These are phyloP conservation scores for Rotaria socialis DNA, from an alignment of 2,888 invertebrate genomes.

Conservation along the genomic window DNA sequence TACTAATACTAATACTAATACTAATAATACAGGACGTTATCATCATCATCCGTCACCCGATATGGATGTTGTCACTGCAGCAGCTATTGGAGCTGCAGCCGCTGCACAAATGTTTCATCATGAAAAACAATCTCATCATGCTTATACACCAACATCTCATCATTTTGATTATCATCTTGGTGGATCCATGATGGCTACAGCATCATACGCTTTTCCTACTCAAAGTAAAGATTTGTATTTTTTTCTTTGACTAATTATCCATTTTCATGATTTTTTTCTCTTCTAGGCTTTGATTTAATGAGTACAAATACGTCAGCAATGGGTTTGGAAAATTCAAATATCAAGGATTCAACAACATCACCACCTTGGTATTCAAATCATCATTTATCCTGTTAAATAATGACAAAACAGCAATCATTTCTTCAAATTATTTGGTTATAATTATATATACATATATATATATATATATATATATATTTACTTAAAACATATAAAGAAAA, in stretches of 20 bases:
- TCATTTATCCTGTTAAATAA: not conserved
- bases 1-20: not conserved
- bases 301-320: not conserved
- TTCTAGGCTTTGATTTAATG: constrained; percentile 5
- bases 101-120: constrained; percentile 27
- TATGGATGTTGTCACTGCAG: constrained; percentile 24
- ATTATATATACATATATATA: not conserved
- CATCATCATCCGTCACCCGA: constrained; percentile 19
- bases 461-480: constrained; percentile 2
- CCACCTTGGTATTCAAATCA: constrained; percentile 20
- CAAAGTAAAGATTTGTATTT: not conserved
- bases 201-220: not conserved
- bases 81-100: constrained; percentile 33
- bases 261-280: not conserved
- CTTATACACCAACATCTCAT: constrained; percentile 27
- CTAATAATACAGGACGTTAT: constrained; percentile 27
- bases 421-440: not conserved
- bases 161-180: constrained; percentile 29
- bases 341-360: not conserved
- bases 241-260: not conserved
- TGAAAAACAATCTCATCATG: constrained; percentile 31
- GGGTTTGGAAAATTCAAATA: constrained; percentile 1
- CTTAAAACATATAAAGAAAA: not conserved
- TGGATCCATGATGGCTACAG: constrained; percentile 16
- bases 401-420: not conserved